Evolutionary conservation across 2,797 vertebrate species (phyloP), one percentile per base, ranked within the genome.

Genomic region (Phrynocephalus forsythii): DNA sequence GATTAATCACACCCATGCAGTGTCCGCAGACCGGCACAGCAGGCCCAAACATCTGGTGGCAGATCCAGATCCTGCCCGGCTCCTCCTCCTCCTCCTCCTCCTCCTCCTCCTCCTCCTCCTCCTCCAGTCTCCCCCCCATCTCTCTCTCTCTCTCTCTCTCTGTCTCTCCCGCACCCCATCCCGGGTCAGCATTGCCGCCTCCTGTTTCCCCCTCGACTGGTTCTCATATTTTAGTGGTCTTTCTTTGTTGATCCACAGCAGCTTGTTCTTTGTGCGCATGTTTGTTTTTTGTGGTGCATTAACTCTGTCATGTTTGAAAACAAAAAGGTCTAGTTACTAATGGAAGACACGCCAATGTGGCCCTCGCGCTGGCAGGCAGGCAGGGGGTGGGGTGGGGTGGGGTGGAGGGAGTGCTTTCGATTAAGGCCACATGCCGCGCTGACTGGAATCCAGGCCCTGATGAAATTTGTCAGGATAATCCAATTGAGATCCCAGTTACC

Each of bases 381-480:
- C 52, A 8, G 52, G 52, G 9, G 52, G 52, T 9, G 9, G 52
- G 52, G 52, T 13, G 5, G 52, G 52, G 52, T 6, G 52, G 52
- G 52, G 52, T 15, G 3, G 1, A 75, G 86, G 50, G 5, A 2
- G 3, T 0, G 2, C 69, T 86, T 87, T 89, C 85, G 48, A 48
- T 6, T 52, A 1, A 76, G 0, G 0, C 80, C 2, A 80, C 84
- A 24, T 63, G 52, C 33, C 48, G 50, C 3, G 0, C 82, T 77
- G 76, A 88, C 86, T 6, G n/a, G 38, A 3, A 9, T 2, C 6
- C 86, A 82, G 22, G 24, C 69, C 52, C n/a, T 73, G 0, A 0
- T 0, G 78, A 83, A 83, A 93, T 90, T 73, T 84, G 79, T 91
- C 88, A 78, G 48, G 69, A 90, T 93, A 92, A 93, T 91, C 84